Conservation (phyloP, 2,113 vertebrate species). For the Eclectus roratus region DNA sequence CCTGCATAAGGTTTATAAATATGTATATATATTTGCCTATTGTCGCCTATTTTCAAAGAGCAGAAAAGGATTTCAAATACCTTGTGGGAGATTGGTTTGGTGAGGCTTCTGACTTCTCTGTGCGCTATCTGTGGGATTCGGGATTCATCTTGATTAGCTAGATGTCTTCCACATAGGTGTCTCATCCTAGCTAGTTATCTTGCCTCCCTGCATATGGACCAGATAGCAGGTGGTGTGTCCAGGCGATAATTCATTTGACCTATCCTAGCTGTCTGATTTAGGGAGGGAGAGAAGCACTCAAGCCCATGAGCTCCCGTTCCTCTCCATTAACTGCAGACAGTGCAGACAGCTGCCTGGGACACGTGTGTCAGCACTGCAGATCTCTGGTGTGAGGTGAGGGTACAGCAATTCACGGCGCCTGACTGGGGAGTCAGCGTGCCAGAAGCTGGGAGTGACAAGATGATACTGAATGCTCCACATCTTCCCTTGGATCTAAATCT, state of each 20-base stretch:
- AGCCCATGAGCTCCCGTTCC: background rate
- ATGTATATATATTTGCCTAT: background rate
- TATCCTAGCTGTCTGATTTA: background rate
- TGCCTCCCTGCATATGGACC: rapidly evolving
- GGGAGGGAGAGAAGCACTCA: background rate
- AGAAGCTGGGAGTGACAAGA: background rate
- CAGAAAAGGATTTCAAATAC: background rate
- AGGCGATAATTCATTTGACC: background rate
- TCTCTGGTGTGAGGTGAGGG: background rate
- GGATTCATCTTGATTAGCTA: background rate
- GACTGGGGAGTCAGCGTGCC: background rate
- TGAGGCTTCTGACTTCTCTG: background rate
- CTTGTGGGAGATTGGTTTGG: background rate
- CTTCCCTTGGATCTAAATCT: background rate
- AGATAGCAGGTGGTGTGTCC: background rate
- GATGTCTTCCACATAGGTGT: background rate
- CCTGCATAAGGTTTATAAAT: background rate
- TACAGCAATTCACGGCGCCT: rapidly evolving
- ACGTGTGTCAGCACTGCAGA: background rate
- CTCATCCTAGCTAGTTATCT: background rate
- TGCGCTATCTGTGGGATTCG: background rate
- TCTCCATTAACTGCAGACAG: background rate
- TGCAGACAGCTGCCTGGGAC: background rate
- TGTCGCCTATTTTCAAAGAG: background rate
- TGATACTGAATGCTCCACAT: background rate